Evolutionary conservation across 2,888 invertebrate species (phyloP).

Genomic region (Odontocolon sp.): DNA sequence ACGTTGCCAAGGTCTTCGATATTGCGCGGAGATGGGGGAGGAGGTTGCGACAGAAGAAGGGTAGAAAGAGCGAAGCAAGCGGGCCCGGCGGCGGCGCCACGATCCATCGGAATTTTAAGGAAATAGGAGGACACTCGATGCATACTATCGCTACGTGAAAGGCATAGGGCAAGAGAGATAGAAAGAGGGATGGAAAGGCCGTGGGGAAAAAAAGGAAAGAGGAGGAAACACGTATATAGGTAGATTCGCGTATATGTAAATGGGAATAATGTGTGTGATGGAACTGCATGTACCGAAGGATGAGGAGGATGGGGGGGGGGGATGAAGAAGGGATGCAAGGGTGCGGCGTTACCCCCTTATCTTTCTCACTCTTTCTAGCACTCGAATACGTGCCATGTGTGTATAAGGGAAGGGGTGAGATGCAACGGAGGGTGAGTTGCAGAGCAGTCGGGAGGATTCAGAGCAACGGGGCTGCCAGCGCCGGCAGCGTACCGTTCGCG

Average conservation of each 20-base stretch:
- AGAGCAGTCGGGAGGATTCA: slow-evolving; percentile 40
- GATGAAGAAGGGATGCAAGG: slow-evolving; percentile 2
- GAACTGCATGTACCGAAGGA: slow-evolving; percentile 42
- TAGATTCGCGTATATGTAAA: slow-evolving; percentile 54
- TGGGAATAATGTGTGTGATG: slow-evolving; percentile 57
- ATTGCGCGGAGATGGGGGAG: slow-evolving; percentile 55
- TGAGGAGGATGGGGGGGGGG: slow-evolving; percentile 4
- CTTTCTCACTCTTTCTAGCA: slow-evolving; percentile 23
- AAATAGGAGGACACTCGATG: slow-evolving; percentile 77
- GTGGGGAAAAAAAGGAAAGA: slow-evolving; percentile 4
- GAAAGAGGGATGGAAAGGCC: background rate
- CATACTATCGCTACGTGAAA: slow-evolving; percentile 69
- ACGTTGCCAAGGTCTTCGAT: slow-evolving; percentile 54
- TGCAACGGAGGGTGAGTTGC: slow-evolving; percentile 14
- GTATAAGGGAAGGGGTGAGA: slow-evolving; percentile 12
- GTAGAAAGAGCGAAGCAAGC: background rate
- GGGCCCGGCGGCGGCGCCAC: slow-evolving; percentile 60
- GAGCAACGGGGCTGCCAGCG: slow-evolving; percentile 31
- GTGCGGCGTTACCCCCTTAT: slow-evolving; percentile 29
- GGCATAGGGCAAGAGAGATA: background rate
- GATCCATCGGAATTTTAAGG: slow-evolving; percentile 77
- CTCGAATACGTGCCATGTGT: slow-evolving; percentile 20
- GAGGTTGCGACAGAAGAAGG: slow-evolving; percentile 14
- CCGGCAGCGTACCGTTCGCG: slow-evolving; percentile 45
- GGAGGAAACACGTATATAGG: slow-evolving; percentile 32